Base-by-base conservation (phyloP, 1,140 invertebrate genomes). In the Ceratina japonica region DNA sequence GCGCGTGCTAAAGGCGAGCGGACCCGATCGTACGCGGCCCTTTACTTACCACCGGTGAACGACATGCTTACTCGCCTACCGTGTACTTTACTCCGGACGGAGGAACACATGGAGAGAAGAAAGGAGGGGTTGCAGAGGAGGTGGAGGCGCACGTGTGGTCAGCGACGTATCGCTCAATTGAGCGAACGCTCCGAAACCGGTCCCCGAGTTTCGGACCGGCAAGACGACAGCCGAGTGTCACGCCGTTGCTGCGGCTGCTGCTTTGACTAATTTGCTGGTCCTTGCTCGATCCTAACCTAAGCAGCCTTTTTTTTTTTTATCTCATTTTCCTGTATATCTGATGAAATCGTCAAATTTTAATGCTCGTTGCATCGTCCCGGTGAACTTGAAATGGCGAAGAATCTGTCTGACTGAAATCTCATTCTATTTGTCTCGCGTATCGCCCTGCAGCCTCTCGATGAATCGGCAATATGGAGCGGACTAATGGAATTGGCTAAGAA, bases 81-180 rank as follows among this genome's bases (percentile, higher is more conserved):
- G 84, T 77, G 62, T 77, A 58, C 70, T 70, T 44, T 44, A 44
- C 77, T 10, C 44, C 75, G 49, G 49, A 59, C 44, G 58, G 54
- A 44, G 37, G 37, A 68, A 13, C n/a, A 44, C 52, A 52, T 58
- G 56, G 79, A 75, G 75, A 79, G 75, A 44, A 79, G 83, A 74
- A 77, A 78, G 79, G 72, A 74, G 78, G 72, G 78, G 52, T 51
- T 37, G 65, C 20, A 52, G 37, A 70, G 79, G 56, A 70, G 77
- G 56, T 79, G 85, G 78, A 81, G 79, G 70, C 81, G 80, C 87
- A 88, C 83, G 89, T 90, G 88, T 91, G 89, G 89, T 87, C 90
- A 84, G 72, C 86, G 81, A 72, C 76, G 84, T 89, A 91, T 90
- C 89, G 90, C 87, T 90, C 89, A 91, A 91, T 91, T 90, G 90